Evolutionary conservation across 2,888 invertebrate species (phyloP), one percentile per base, ranked within the genome.

Genomic region (Trachelus troglodyta): DNA sequence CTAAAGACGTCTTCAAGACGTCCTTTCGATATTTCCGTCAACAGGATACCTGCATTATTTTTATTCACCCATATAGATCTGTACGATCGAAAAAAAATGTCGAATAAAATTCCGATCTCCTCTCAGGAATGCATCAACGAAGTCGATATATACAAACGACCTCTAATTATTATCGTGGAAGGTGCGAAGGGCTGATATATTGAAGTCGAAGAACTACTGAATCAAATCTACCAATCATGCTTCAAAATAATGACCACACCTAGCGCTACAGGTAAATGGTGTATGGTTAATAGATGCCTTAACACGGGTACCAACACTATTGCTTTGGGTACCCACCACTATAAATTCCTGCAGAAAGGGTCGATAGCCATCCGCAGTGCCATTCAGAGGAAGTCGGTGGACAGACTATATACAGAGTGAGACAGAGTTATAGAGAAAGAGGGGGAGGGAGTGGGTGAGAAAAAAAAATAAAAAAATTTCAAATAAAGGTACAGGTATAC

Each of bases 221-320:
- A 83, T 84, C 82, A 78, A 84, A 84, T 81, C 80, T 81, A 84
- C 82, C 79, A 80, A 81, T 83, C 83, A 83, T 83, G 79, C 81
- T 82, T 76, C 79, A 71, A 81, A 84, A 84, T 84, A 84, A 81
- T 82, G 82, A 81, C 76, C 79, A 34, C 56, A 73, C 73, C 73
- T 34, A 34, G 56, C 71, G 71, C 71, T 71, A 34, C 71, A 1
- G 30, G 30, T 71, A 11, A 71, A 71, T 71, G 71, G 31, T 71
- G 12, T 31, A 31, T 71, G 71, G 71, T 71, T 71, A 71, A 71
- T 71, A 71, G 31, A 31, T 71, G 34, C 33, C 33, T 71, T 31
- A n/a, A 71, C 33, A 71, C 31, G 71, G 56, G 56, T 56, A 56
- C 56, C 56, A 56, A 56, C 56, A 56, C 56, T 23, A 23, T 6